phyloP scores from a whole-genome alignment of 1,140 invertebrate species.

The Aricia agestis region DNA sequence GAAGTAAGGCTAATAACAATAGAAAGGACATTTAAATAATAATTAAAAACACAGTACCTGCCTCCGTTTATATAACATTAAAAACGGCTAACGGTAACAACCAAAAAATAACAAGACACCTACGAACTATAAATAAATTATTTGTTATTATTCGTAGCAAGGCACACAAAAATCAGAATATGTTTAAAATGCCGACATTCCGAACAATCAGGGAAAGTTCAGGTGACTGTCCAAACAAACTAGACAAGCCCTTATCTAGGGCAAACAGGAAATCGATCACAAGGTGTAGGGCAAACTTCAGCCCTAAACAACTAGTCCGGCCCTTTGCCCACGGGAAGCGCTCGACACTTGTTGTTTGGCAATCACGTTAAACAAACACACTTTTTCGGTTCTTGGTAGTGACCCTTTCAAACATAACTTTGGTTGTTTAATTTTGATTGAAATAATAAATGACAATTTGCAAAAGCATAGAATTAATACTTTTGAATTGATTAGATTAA shows the following conservation, averaged over 20 bases:
- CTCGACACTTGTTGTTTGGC: conserved; percentile 36
- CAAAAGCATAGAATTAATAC: too few relatives aligned
- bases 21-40: too few relatives aligned
- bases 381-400: background rate
- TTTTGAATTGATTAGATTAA: too few relatives aligned
- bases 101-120: too few relatives aligned
- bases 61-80: too few relatives aligned
- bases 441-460: background rate
- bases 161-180: background rate
- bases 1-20: too few relatives aligned
- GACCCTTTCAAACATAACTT: background rate
- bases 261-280: conserved; percentile 56
- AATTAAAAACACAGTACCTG: too few relatives aligned
- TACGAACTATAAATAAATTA: too few relatives aligned
- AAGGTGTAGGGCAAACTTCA: conserved; percentile 51
- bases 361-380: conserved; percentile 12
- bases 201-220: background rate
- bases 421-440: background rate
- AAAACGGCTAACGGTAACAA: too few relatives aligned
- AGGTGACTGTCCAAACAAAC: conserved; percentile 41
- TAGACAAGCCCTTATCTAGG: conserved; percentile 50
- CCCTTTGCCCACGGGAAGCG: conserved; percentile 42
- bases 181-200: background rate
- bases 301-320: conserved; percentile 26
- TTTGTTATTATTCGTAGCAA: background rate